Evolutionary conservation across 2,113 vertebrate species (phyloP).

Genomic region (Elephantulus edwardii): DNA sequence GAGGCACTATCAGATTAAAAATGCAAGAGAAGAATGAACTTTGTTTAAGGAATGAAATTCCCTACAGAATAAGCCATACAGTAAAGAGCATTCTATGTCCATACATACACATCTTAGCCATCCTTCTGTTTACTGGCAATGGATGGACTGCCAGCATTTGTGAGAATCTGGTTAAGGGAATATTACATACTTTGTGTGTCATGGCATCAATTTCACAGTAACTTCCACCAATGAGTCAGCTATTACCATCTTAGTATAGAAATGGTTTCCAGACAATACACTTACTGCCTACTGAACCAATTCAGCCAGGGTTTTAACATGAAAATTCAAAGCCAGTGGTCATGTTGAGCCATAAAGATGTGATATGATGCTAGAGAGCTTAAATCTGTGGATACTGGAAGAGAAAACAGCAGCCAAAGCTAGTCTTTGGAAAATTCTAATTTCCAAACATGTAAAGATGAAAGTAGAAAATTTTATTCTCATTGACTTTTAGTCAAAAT

Average conservation of each 20-base stretch:
- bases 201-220: neutral
- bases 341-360: neutral
- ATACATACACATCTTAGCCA: neutral
- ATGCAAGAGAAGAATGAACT: no score
- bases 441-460: neutral
- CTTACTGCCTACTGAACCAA: neutral
- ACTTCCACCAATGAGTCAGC: neutral
- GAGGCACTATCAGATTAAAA: no score
- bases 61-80: no score
- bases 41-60: no score
- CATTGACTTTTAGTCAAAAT: neutral
- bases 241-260: neutral
- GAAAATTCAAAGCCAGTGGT: neutral
- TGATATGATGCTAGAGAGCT: neutral
- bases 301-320: neutral
- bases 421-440: neutral
- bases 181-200: neutral
- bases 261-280: neutral
- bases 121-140: neutral
- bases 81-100: neutral
- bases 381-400: neutral
- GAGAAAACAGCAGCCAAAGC: neutral
- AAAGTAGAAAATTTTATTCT: neutral
- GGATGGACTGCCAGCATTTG: neutral
- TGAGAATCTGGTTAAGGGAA: neutral